These are phyloP conservation scores for Lottia gigantea DNA, from an alignment of 2,888 invertebrate species.

Conservation along the genomic window DNA sequence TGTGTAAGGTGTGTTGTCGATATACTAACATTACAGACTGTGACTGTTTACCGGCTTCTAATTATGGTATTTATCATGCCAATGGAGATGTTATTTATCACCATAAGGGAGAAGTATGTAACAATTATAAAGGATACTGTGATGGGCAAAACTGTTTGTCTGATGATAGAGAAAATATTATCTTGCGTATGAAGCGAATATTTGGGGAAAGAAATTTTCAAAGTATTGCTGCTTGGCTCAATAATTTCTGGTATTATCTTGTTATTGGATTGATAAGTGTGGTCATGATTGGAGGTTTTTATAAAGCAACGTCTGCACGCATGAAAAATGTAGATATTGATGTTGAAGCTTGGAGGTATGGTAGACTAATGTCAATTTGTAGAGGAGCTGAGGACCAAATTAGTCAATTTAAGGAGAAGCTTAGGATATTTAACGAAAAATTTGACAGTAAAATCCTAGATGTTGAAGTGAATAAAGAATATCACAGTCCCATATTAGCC, in stretches of 20 bases:
- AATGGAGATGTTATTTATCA: constrained; percentile 11
- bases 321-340: constrained; percentile 34
- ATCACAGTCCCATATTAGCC: constrained; percentile 35
- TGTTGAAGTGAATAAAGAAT: constrained; percentile 10
- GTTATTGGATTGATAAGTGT: constrained; percentile 26
- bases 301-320: constrained; percentile 33
- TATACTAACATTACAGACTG: constrained; percentile 10
- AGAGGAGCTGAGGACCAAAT: constrained; percentile 39
- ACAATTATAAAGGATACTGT: constrained; percentile 37
- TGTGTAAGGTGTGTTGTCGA: constrained; percentile 46
- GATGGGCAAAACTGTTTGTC: constrained; percentile 32
- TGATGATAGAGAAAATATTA: constrained; percentile 27
- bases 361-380: constrained; percentile 20
- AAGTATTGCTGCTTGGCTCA: constrained; percentile 35
- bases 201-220: constrained; percentile 31
- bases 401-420: constrained; percentile 27
- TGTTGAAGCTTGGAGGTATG: constrained; percentile 37
- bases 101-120: constrained; percentile 36
- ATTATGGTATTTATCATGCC: constrained; percentile 7
- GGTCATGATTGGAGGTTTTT: constrained; percentile 28
- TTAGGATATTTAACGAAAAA: constrained; percentile 22
- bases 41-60: constrained; percentile 26
- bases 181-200: constrained; percentile 30
- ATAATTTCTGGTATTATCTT: constrained; percentile 42
- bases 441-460: constrained; percentile 29